Evolutionary conservation across 2,797 vertebrate genomes (phyloP).

Genomic region (Chromobotia macracanthus): DNA sequence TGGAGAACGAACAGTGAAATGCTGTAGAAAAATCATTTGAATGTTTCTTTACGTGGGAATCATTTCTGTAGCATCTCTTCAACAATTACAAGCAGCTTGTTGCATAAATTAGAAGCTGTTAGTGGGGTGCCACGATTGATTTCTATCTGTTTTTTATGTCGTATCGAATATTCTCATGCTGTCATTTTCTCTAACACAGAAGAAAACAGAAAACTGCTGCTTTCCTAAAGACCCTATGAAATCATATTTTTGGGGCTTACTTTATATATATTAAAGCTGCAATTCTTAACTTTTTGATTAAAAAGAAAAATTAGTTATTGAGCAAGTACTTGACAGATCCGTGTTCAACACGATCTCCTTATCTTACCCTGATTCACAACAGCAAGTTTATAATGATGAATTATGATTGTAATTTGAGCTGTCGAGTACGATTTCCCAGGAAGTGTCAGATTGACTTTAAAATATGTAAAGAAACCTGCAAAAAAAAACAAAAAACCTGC

Average conservation of each 20-base stretch:
- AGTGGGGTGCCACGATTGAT: slow-evolving; percentile 29
- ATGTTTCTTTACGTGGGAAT: slow-evolving; percentile 36
- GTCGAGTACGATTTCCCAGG: too few relatives aligned
- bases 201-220: not conserved
- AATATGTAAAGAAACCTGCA: too few relatives aligned
- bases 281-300: too few relatives aligned
- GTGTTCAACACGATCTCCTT: too few relatives aligned
- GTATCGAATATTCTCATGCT: slow-evolving; percentile 22
- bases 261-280: too few relatives aligned
- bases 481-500: too few relatives aligned
- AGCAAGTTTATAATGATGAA: too few relatives aligned
- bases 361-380: too few relatives aligned
- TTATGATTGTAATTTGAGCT: too few relatives aligned
- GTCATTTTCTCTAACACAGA: slow-evolving; percentile 51
- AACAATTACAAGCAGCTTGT: slow-evolving; percentile 36
- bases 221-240: slow-evolving; percentile 8
- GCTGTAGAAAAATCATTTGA: slow-evolving; percentile 35
- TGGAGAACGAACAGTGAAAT: slow-evolving; percentile 7
- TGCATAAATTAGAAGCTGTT: slow-evolving; percentile 61
- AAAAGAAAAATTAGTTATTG: too few relatives aligned
- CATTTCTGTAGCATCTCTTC: slow-evolving; percentile 35
- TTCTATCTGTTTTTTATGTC: slow-evolving; percentile 14
- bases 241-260: not conserved
- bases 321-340: too few relatives aligned
- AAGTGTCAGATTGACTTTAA: too few relatives aligned